These are phyloP conservation scores for Daphoenositta chrysoptera DNA, from an alignment of 2,113 vertebrate species.

Conservation along the genomic window DNA sequence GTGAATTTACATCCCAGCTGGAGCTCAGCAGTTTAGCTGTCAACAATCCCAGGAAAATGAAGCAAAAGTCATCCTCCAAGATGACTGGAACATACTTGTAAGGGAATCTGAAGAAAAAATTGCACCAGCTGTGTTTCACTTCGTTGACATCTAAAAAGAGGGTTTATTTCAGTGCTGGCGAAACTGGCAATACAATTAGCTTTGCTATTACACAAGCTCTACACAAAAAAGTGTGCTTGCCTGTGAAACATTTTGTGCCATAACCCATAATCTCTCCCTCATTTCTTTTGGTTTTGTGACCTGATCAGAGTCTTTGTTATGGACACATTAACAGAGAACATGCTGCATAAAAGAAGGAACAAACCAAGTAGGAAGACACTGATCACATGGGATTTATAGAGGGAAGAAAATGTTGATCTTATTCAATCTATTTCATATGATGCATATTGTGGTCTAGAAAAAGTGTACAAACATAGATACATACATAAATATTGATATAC, in stretches of 20 bases:
- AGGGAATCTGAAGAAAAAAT: not conserved
- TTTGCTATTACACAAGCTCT: not conserved
- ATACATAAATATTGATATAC: too few species aligned
- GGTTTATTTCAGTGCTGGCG: not conserved
- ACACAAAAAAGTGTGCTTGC: not conserved
- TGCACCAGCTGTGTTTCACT: not conserved
- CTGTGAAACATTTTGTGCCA: conserved; percentile 10
- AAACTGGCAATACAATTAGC: not conserved
- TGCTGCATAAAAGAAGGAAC: not conserved
- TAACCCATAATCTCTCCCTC: not conserved
- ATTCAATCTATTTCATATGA: conserved; percentile 21
- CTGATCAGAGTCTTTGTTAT: not conserved
- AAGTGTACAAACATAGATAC: not conserved
- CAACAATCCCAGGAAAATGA: not conserved
- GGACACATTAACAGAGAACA: conserved; percentile 18
- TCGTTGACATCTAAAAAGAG: not conserved
- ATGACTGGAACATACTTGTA: not conserved
- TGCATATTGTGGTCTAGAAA: not conserved
- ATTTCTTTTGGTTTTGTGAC: not conserved
- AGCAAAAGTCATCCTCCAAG: not conserved
- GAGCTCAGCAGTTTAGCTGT: not conserved
- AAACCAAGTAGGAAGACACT: conserved; percentile 22
- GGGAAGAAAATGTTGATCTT: not conserved
- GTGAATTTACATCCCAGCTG: not conserved
- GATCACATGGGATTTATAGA: not conserved